phyloP scores from a whole-genome alignment of 2,113 vertebrate genomes.

The Platichthys stellatus region DNA sequence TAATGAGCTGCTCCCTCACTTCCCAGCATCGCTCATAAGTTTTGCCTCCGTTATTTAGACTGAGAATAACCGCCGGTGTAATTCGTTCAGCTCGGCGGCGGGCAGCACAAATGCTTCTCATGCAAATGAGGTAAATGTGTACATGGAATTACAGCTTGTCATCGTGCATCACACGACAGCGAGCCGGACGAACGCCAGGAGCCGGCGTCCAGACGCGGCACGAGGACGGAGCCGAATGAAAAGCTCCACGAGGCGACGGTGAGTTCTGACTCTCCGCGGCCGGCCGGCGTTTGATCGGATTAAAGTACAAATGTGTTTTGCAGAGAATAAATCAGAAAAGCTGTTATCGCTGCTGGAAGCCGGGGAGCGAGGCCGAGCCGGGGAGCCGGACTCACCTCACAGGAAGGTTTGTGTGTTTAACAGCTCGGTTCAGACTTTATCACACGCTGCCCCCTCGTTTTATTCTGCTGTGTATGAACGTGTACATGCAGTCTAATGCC shows the following conservation, averaged over 20 bases:
- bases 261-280: slow-evolving; percentile 62
- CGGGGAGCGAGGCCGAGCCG: not conserved
- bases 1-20: slow-evolving; percentile 48
- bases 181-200: not conserved
- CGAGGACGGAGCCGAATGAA: slow-evolving; percentile 6
- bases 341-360: slow-evolving; percentile 52
- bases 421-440: not conserved
- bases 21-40: slow-evolving; percentile 62
- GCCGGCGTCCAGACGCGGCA: not conserved
- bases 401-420: not conserved
- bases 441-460: slow-evolving; percentile 2
- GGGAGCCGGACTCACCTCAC: not conserved
- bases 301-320: slow-evolving; percentile 59
- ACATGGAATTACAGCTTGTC: slow-evolving; percentile 75
- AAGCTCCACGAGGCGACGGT: slow-evolving; percentile 34
- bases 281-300: slow-evolving; percentile 67
- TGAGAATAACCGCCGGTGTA: slow-evolving; percentile 44
- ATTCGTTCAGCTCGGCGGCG: slow-evolving; percentile 48
- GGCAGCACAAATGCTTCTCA: slow-evolving; percentile 57
- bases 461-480: slow-evolving; percentile 37
- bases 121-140: slow-evolving; percentile 76
- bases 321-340: slow-evolving; percentile 64
- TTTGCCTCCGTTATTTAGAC: slow-evolving; percentile 54
- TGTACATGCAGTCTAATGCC: slow-evolving; percentile 71
- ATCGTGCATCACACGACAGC: slow-evolving; percentile 15